Conservation (phyloP, 2,113 vertebrate genomes). For the Cairina moschata region DNA sequence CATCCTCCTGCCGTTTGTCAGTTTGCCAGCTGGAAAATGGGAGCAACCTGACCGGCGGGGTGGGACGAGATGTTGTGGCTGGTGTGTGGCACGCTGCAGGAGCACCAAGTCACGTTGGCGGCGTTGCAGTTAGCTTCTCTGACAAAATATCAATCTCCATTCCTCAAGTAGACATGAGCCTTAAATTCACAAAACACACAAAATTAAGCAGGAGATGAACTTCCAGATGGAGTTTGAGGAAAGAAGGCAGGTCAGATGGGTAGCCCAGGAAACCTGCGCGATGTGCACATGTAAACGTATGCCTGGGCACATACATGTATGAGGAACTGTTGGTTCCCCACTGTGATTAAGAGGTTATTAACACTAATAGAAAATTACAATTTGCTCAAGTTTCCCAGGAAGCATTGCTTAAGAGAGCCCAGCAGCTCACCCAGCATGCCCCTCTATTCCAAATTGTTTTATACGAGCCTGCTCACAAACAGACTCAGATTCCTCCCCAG, state of each 20-base stretch:
- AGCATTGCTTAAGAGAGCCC: background rate
- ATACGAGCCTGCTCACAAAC: constrained; percentile 45
- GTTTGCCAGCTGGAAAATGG: background rate
- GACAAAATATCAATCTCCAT: background rate
- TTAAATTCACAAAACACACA: background rate
- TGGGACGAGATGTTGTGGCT: background rate
- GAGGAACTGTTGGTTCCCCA: background rate
- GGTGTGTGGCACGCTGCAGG: background rate
- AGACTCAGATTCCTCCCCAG: background rate
- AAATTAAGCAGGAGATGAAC: background rate
- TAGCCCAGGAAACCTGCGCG: background rate
- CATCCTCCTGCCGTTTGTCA: background rate
- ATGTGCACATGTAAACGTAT: background rate
- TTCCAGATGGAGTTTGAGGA: background rate
- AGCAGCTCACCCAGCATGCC: background rate
- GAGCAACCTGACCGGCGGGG: background rate
- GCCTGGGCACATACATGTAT: too few species aligned
- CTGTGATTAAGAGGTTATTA: constrained; percentile 38
- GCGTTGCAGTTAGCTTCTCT: background rate
- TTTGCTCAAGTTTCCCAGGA: constrained; percentile 8
- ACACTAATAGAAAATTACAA: constrained; percentile 12
- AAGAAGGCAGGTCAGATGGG: background rate
- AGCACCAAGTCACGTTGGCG: background rate
- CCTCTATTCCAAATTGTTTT: constrained; percentile 35
- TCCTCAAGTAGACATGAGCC: accelerated